These are phyloP conservation scores for Chelmon rostratus DNA, from an alignment of 2,797 vertebrate genomes.

Conservation along the genomic window DNA sequence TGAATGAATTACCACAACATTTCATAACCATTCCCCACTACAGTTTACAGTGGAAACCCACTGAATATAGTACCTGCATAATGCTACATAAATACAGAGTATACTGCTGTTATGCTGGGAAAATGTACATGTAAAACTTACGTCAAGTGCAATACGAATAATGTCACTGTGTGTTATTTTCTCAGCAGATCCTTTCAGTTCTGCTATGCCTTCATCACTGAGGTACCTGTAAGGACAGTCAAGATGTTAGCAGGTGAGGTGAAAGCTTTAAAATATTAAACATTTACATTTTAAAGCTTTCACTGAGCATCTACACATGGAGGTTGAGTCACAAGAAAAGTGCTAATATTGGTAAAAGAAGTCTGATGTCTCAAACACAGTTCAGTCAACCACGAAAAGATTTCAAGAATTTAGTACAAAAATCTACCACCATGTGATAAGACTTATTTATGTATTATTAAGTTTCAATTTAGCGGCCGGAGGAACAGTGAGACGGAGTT, in stretches of 20 bases:
- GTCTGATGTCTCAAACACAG: background rate
- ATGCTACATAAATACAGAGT: background rate
- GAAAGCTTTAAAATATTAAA: background rate
- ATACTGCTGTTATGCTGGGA: background rate
- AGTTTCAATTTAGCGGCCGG: background rate
- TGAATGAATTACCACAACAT: background rate
- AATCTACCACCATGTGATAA: no score
- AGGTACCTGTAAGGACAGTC: constrained; percentile 88
- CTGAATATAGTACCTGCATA: background rate
- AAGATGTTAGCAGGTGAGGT: background rate
- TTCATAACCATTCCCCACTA: background rate
- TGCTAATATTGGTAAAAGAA: no score
- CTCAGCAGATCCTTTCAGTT: constrained; percentile 90
- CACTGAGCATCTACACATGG: background rate
- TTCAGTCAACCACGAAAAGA: background rate
- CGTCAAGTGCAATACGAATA: constrained; percentile 94
- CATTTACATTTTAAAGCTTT: background rate
- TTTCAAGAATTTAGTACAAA: background rate
- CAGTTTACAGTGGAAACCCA: background rate
- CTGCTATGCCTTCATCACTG: constrained; percentile 94
- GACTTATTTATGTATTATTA: background rate
- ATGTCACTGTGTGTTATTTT: constrained; percentile 90
- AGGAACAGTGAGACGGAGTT: no score
- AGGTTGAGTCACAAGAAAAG: background rate
- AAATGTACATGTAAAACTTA: constrained; percentile 82